Base-by-base conservation (phyloP, 2,888 invertebrate genomes). In the Orchestes rusci region DNA sequence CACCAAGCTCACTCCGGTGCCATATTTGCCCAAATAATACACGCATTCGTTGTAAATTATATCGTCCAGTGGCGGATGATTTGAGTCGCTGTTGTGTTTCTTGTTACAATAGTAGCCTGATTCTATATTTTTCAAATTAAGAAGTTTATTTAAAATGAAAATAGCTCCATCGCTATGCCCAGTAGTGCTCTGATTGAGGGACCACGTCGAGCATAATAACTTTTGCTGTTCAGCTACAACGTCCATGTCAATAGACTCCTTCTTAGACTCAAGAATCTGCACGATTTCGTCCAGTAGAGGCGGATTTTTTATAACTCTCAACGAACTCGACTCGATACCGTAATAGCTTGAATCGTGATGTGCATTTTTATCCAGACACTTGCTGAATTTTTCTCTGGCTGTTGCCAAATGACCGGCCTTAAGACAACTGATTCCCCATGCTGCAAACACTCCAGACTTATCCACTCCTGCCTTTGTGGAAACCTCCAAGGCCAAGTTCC, bases 401-500 rank as follows among this genome's bases (percentile, higher is more conserved):
- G 79, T 77, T 43, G 76, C 74, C 60, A 84, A 84, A 60, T 86
- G 82, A 0, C 91, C 89, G 0, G 84, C 84, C 57, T 80, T 82
- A 3, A 90, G 69, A 52, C 82, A 86, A 10, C 85, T 82, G 60
- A 90, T 81, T 0, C 92, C 93, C 87, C 92, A 91, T 0, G 88
- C 85, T 0, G 84, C 85, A 74, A 92, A 82, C 0, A 93, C 88
- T 29, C 87, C 82, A 30, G 77, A 76, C 4, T 80, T 75, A 13
- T 90, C 81, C 13, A 89, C 70, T 0, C 91, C 91, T 46, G 82
- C 84, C 69, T 93, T 93, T 0, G 91, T 85, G 2, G 91, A 90
- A 31, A 94, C 82, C 60, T 87, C 85, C 41, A 87, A 61, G 0
- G 87, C 93, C 30, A 92, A 65, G 45, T 81, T 76, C 84, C 91